Evolutionary conservation across 30 jellyfish, hydroid and myxozoan species (phyloP).

Genomic region (Aurelia aurita): DNA sequence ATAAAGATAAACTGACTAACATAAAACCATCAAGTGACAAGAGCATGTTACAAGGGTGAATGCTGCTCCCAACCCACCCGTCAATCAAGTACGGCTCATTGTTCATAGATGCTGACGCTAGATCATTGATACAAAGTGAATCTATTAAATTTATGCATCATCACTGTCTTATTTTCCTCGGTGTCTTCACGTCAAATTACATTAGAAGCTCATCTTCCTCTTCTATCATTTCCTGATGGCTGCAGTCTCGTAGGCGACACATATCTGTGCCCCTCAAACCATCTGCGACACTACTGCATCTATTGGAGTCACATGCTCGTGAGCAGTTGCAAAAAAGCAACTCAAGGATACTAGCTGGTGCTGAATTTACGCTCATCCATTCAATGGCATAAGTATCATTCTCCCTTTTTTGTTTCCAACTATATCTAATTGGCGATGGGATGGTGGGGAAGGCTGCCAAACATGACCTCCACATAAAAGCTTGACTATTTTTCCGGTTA

Average conservation of each 20-base stretch:
- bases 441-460: conserved; percentile 1
- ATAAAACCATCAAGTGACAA: too few relatives aligned
- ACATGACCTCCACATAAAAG: conserved; percentile 4
- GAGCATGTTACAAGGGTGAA: too few relatives aligned
- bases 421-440: conserved; percentile 7
- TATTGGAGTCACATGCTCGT: conserved; percentile 3
- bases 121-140: too few relatives aligned
- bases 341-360: neutral
- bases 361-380: conserved; percentile 5
- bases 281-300: neutral
- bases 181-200: neutral
- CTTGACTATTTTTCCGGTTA: neutral
- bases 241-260: neutral
- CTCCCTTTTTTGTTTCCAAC: conserved; percentile 1
- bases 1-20: too few relatives aligned
- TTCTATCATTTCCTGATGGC: neutral
- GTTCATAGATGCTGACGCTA: too few relatives aligned
- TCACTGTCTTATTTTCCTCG: neutral
- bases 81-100: too few relatives aligned
- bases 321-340: conserved; percentile 2
- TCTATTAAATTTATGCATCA: neutral
- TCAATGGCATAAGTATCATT: neutral
- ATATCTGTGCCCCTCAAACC: conserved; percentile 9
- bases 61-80: too few relatives aligned
- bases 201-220: neutral